These are phyloP conservation scores for Pseudomyrmex gracilis DNA, from an alignment of 1,140 invertebrate genomes.

Conservation along the genomic window DNA sequence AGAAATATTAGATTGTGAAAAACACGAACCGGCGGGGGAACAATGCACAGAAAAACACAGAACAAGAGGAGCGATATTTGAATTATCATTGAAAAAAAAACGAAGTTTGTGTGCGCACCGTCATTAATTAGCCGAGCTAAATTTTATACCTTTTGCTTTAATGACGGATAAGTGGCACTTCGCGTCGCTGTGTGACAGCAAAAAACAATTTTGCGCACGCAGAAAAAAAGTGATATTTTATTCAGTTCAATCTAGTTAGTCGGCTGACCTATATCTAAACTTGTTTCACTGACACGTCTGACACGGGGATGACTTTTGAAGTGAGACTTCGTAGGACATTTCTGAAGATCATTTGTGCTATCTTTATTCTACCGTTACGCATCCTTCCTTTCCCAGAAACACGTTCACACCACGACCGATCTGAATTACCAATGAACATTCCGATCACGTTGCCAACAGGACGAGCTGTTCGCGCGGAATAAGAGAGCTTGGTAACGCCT, in stretches of 20 bases:
- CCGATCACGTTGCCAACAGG: slow-evolving; percentile 67
- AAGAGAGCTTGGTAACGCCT: slow-evolving; percentile 19
- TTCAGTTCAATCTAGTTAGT: slow-evolving; percentile 36
- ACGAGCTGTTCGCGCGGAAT: slow-evolving; percentile 66
- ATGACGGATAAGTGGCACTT: neutral
- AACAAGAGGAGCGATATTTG: neutral
- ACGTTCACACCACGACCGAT: slow-evolving; percentile 27
- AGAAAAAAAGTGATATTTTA: slow-evolving; percentile 43
- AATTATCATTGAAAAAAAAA: neutral
- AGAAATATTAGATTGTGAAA: slow-evolving; percentile 28
- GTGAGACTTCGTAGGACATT: slow-evolving; percentile 61
- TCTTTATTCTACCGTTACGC: slow-evolving; percentile 52
- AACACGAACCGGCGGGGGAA: slow-evolving; percentile 7
- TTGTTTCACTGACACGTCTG: slow-evolving; percentile 32
- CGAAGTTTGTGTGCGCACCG: neutral
- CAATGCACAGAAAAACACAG: neutral
- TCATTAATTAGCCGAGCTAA: neutral
- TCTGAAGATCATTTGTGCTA: slow-evolving; percentile 27
- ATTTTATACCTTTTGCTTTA: slow-evolving; percentile 2
- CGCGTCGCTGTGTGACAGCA: too few species aligned
- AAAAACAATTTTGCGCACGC: slow-evolving; percentile 13
- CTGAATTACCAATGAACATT: slow-evolving; percentile 73
- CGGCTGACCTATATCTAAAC: slow-evolving; percentile 13
- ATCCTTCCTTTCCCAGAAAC: slow-evolving; percentile 23
- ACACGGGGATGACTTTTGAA: slow-evolving; percentile 45